Percentiles rank a stretch among this genome's conserved stretches.
Conservation (phyloP, 1,140 invertebrate species). For the Drosophila equinoxialis region DNA sequence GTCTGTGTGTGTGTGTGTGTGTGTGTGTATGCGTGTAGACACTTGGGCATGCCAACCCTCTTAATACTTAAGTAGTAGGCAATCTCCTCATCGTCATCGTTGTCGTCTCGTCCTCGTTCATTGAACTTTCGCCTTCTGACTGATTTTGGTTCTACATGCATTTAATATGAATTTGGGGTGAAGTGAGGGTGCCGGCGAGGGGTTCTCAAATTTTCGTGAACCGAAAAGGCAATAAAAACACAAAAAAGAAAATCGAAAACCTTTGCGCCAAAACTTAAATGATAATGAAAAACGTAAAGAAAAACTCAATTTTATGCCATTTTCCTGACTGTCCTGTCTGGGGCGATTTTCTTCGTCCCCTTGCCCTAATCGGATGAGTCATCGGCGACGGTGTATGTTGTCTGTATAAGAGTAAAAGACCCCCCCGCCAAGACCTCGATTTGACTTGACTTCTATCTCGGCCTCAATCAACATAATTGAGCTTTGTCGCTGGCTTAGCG, state of each 20-base stretch:
- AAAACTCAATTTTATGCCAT: conserved; percentile 28
- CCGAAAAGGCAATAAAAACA: no score
- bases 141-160: conserved; percentile 5
- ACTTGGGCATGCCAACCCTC: conserved; percentile 42
- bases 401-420: background rate
- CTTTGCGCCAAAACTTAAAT: conserved; percentile 18
- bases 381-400: conserved; percentile 30
- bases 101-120: conserved; percentile 50
- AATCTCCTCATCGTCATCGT: conserved; percentile 37
- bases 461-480: conserved; percentile 51
- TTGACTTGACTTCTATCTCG: conserved; percentile 28
- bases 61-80: conserved; percentile 71
- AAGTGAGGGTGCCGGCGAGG: no score
- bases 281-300: conserved; percentile 10
- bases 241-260: conserved; percentile 11
- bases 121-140: conserved; percentile 55
- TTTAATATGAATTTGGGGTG: background rate
- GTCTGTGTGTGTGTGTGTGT: background rate
- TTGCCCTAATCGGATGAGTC: conserved; percentile 34
- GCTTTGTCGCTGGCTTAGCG: conserved; percentile 47
- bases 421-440: conserved; percentile 16
- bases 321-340: background rate
- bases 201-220: no score
- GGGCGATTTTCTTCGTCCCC: background rate
- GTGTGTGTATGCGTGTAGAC: conserved; percentile 9